Evolutionary conservation across 2,113 vertebrate species (phyloP).

Genomic region (Rhombomys opimus): DNA sequence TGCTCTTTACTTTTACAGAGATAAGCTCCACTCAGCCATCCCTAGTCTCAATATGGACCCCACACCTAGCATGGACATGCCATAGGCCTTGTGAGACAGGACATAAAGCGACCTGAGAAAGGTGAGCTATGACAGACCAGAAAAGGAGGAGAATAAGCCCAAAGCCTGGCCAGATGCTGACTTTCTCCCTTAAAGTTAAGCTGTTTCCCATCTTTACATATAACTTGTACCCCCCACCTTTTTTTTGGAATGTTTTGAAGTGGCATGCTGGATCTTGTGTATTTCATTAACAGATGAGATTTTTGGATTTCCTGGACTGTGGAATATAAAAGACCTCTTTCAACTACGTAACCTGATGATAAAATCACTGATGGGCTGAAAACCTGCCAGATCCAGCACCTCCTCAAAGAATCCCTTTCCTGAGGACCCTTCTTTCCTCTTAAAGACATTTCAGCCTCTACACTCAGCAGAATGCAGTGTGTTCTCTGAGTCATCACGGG

Average conservation of each 20-base stretch:
- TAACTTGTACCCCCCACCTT: conserved; percentile 55
- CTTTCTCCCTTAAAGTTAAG: not conserved
- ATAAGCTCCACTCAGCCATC: not conserved
- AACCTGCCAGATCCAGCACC: not conserved
- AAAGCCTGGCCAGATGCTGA: conserved; percentile 34
- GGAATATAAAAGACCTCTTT: conserved; percentile 14
- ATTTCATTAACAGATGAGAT: conserved; percentile 42
- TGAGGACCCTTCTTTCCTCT: not conserved
- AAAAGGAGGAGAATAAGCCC: not conserved
- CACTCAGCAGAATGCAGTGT: not conserved
- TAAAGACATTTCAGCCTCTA: not conserved
- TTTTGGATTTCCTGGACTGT: conserved; percentile 36
- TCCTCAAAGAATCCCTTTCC: not conserved
- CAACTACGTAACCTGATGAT: not conserved
- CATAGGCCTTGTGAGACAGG: not conserved
- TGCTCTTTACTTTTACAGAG: not conserved
- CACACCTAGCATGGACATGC: fast-evolving
- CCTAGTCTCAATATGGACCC: not conserved
- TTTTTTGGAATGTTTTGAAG: conserved; percentile 29
- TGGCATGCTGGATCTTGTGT: not conserved
- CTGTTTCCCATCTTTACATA: conserved; percentile 61
- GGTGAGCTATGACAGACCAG: not conserved
- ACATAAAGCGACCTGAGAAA: not conserved
- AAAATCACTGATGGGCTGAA: not conserved
- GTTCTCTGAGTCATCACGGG: not conserved